phyloP scores from a whole-genome alignment of 2,797 vertebrate genomes.

The Prunella strophiata region DNA sequence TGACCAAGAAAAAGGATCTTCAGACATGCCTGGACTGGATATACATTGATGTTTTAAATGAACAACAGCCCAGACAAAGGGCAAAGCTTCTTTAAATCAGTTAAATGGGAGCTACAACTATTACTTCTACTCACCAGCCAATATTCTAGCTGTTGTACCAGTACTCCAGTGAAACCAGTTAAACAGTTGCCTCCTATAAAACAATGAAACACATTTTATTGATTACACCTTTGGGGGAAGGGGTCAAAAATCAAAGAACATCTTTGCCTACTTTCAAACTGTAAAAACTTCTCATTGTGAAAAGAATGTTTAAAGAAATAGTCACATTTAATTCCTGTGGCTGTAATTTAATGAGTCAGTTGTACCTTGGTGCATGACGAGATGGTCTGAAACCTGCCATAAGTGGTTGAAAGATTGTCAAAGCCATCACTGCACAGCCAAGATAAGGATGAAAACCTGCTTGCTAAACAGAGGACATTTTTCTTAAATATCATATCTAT shows the following conservation, averaged over 20 bases:
- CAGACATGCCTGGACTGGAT: neutral
- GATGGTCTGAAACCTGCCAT: conserved; percentile 84
- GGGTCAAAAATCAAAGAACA: neutral
- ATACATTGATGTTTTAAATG: neutral
- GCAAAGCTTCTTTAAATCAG: neutral
- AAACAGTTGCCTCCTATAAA: conserved; percentile 83
- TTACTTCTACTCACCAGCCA: conserved; percentile 81
- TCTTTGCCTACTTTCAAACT: neutral
- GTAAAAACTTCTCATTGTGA: neutral
- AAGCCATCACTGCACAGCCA: conserved; percentile 80
- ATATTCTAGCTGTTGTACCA: conserved; percentile 82
- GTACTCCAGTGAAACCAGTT: conserved; percentile 86
- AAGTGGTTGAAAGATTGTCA: conserved; percentile 82
- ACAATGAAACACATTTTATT: neutral
- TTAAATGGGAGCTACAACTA: neutral
- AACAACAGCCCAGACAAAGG: neutral
- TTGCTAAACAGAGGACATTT: conserved; percentile 70
- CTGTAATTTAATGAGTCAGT: neutral
- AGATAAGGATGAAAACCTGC: conserved; percentile 87
- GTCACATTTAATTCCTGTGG: neutral
- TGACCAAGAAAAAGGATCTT: neutral
- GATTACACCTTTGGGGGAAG: neutral
- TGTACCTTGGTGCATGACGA: conserved; percentile 80
- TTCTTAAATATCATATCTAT: neutral
- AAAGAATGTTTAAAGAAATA: neutral